These are phyloP conservation scores for Xiphophorus hellerii DNA, from an alignment of 2,113 vertebrate species.

Conservation along the genomic window DNA sequence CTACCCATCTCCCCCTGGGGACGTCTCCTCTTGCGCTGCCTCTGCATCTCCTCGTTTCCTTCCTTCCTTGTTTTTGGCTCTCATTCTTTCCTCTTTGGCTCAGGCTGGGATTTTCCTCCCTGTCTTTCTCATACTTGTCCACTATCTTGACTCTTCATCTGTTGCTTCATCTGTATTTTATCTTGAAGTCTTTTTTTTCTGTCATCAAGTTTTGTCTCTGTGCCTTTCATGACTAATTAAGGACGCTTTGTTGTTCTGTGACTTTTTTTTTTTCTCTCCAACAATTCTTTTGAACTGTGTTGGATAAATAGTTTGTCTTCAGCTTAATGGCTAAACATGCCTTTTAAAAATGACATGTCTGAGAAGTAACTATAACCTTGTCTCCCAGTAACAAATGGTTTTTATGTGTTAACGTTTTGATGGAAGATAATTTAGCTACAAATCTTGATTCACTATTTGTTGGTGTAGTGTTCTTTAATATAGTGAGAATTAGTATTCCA, in stretches of 20 bases:
- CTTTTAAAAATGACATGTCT: not conserved
- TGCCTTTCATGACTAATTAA: not conserved
- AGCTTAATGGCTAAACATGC: constrained; percentile 7
- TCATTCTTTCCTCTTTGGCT: constrained; percentile 23
- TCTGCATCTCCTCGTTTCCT: constrained; percentile 66
- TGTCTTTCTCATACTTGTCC: constrained; percentile 15
- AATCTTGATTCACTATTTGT: not conserved
- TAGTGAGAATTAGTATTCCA: not conserved
- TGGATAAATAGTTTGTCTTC: not conserved
- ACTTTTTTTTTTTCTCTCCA: not conserved
- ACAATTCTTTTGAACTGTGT: not conserved
- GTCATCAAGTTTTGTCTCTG: constrained; percentile 1
- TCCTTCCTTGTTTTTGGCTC: constrained; percentile 66
- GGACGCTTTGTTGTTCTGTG: constrained; percentile 1
- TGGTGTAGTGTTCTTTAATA: not conserved
- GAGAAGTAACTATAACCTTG: not conserved
- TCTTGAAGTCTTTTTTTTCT: constrained; percentile 13
- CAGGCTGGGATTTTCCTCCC: constrained; percentile 30
- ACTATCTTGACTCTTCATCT: constrained; percentile 26
- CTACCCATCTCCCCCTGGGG: constrained; percentile 57
- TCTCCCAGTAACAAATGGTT: not conserved
- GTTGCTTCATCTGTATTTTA: constrained; percentile 22
- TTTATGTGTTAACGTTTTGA: constrained; percentile 7
- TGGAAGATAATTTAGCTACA: constrained; percentile 10
- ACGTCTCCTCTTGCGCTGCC: constrained; percentile 71